Evolutionary conservation across 2,113 vertebrate genomes (phyloP), one percentile per base, ranked within the genome.

Genomic region (Heterotis niloticus): DNA sequence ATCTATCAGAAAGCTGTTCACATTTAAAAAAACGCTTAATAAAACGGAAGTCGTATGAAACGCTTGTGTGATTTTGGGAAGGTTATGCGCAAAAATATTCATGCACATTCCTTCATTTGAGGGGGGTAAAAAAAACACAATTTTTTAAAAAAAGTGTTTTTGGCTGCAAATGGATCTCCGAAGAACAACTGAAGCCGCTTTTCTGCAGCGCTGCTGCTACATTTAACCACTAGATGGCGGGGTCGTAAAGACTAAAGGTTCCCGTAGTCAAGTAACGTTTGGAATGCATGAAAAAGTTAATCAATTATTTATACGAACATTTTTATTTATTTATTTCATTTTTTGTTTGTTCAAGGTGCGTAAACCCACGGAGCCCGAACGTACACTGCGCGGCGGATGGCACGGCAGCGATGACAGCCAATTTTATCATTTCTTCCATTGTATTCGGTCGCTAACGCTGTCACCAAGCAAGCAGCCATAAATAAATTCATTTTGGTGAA

Each of bases 201-300:
- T 26, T 52, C 62, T 54, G 34, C 16, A 28, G 24, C 44, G 9
- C 9, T 28, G 75, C 1, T 20, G 69, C 69, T 24, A 11, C 12
- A 26, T 24, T 52, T 56, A 0, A 17, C 75, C 75, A 77, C 64
- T 23, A 77, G 64, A 54, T 77, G 75, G 64, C 1, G 62, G n/a
- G 5, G 64, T 7, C 7, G 60, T 24, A 24, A 54, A 23, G 62
- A 12, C 75, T 64, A 54, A 64, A 62, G 13, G 24, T 75, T 28
- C 5, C 56, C 18, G n/a, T 18, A 10, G 3, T 44, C 34, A 44
- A 44, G n/a, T 29, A 44, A 44, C 7, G 3, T 44, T 44, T 44
- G 34, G 7, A 44, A 44, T 44, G 34, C 7, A 44, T 44, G 3
- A 44, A 44, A 44, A 44, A 44, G 34, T 44, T 44, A 2, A 44